Percentiles rank a stretch among this genome's conserved stretches.
Evolutionary conservation across 2,888 invertebrate genomes (phyloP).

Genomic region (Ashinkailepas kermadecensis): DNA sequence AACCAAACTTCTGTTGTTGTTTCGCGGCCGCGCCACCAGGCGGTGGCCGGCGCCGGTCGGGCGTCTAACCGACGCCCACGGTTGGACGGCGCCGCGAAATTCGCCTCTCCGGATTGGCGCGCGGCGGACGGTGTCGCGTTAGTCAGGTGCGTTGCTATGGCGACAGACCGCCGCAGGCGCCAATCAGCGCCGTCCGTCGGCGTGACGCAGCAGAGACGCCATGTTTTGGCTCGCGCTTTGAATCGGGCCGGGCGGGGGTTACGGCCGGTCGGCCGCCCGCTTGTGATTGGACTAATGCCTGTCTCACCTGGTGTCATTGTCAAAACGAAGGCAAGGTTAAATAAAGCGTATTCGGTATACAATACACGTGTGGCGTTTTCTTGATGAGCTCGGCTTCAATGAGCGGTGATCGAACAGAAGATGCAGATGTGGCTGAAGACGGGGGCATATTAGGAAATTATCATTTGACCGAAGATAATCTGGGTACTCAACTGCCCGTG

Average conservation of each 20-base stretch:
- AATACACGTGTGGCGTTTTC: background rate
- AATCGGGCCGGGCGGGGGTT: background rate
- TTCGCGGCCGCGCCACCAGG: background rate
- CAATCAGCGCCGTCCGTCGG: background rate
- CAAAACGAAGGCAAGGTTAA: background rate
- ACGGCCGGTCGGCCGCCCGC: background rate
- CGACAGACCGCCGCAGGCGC: background rate
- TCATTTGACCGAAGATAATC: too few species aligned
- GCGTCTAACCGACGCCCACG: too few species aligned
- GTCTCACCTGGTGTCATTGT: background rate
- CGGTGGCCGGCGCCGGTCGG: too few species aligned
- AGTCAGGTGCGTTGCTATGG: background rate
- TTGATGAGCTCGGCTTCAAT: too few species aligned
- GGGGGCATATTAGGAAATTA: too few species aligned
- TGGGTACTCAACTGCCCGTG: too few species aligned
- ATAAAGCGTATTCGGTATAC: slow-evolving; percentile 18
- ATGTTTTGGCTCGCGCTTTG: background rate
- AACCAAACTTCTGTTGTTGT: background rate
- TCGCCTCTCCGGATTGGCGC: background rate
- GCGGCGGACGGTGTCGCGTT: background rate
- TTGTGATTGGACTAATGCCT: background rate
- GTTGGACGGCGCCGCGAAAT: background rate
- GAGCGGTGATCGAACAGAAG: too few species aligned
- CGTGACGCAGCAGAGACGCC: background rate
- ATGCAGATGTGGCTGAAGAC: too few species aligned